Base-by-base conservation (phyloP, 1,140 invertebrate genomes). In the Dinothrombium tinctorium region DNA sequence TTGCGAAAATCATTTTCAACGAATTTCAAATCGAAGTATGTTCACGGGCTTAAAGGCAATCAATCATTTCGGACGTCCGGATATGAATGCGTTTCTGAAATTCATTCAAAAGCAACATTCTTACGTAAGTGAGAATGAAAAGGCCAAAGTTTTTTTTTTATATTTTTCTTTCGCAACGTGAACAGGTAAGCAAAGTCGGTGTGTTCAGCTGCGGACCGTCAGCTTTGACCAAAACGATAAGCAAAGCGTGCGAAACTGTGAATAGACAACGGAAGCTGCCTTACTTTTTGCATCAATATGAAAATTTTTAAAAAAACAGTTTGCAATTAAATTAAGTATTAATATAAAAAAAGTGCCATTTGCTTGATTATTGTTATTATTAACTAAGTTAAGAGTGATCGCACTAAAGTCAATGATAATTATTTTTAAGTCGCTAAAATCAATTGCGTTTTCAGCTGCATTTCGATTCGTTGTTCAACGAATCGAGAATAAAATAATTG, bases 1-100 rank as follows among this genome's bases (percentile, higher is more conserved):
- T 56, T 99, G 90, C 61, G 92, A 99, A 62, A 95, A 96, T 62
- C 90, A 99, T 59, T 99, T 99, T 63, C 90, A 96, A 64, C 72
- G 87, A 41, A 65, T 96, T 40, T 83, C 83, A 0, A 84, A 89
- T 51, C 80, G 74, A 35, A 90, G 84, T 40, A 89, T 96, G 68
- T 96, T 96, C 58, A 96, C 89, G 8, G 89, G 87, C 2, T 62
- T 96, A 25, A 94, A 90, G 60, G 90, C 90, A 0, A 77, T 89
- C 22, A 96, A 92, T 65, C 92, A 99, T 59, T 98, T 98, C 56
- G 90, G 92, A 8, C 65, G 92, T 23, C 92, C 92, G 2, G 87
- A 96, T 56, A 90, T 96, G 76, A 84, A 82, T 19, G 86, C 80
- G 8, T 92, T 98, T 62, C 67, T 98, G 17, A 84, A 89, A 58